Evolutionary conservation across 2,888 invertebrate genomes (phyloP), one percentile per base, ranked within the genome.

Genomic region (Tetanocera ferruginea): DNA sequence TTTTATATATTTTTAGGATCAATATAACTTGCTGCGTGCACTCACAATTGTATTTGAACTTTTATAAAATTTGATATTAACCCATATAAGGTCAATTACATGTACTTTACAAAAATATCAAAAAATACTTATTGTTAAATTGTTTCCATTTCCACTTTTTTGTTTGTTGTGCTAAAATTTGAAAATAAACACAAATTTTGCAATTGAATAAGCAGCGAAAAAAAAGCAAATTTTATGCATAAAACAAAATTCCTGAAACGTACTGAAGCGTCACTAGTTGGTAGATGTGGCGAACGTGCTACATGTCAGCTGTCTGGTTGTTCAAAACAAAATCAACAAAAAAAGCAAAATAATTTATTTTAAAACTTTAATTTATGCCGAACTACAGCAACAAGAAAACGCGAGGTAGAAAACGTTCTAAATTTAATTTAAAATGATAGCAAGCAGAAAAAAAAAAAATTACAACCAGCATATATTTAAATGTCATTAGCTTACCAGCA

Each of bases 221-320:
- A 11, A 43, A 43, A 11, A 43, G 14, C 5, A 1, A n/a, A 43
- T 43, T 11, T 43, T 3, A 43, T 43, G 14, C 14, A 43, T 9
- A 60, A 49, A 51, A 69, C 69, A 19, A 69, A 49, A 69, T 69
- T 69, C 51, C 49, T n/a, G 17, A 51, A 5, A 51, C 51, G 51
- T 25, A 51, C 51, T 51, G 25, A 69, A 69, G 51, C 69, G 69
- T 69, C 51, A 51, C 51, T 28, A 69, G 51, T 64, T 52, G 51
- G 8, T 25, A 25, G 51, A 28, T 28, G 11, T 60, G 28, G 5
- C 8, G 8, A 37, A 37, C 19, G 60, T 19, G 8, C 60, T 37
- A 37, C 3, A 25, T 60, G 8, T 5, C 60, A 60, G 60, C 60
- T 9, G 11, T 14, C n/a, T n/a, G 11, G 3, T 23, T 23, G 17